phyloP scores from a whole-genome alignment of 1,140 invertebrate species.

The Spodoptera frugiperda region DNA sequence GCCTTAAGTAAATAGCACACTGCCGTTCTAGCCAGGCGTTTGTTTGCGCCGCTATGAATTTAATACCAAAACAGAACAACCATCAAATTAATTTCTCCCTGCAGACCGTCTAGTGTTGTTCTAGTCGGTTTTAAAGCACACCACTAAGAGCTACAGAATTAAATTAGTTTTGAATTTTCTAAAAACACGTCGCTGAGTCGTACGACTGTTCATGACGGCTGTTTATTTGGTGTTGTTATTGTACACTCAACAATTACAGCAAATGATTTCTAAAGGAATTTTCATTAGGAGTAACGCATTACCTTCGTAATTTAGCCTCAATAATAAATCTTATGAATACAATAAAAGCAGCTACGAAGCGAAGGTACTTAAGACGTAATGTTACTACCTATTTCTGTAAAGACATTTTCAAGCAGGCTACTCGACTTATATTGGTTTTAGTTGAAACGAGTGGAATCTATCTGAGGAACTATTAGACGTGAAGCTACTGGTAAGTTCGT shows the following conservation, averaged over 20 bases:
- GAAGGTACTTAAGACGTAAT: not conserved
- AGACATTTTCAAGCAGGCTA: slow-evolving; percentile 18
- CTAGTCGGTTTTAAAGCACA: slow-evolving; percentile 7
- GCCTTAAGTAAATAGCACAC: slow-evolving; percentile 35
- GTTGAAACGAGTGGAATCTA: slow-evolving; percentile 36
- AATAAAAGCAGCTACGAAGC: slow-evolving; percentile 33
- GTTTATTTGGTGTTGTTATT: not conserved
- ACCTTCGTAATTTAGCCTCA: not conserved
- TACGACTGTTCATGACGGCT: not conserved
- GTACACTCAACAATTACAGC: not conserved
- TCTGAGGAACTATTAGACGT: slow-evolving; percentile 45
- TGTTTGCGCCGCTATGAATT: slow-evolving; percentile 40
- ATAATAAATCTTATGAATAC: slow-evolving; percentile 33
- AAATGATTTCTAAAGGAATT: not conserved
- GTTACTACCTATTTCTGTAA: slow-evolving; percentile 1
- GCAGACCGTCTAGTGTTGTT: slow-evolving; percentile 33
- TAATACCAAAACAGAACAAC: slow-evolving; percentile 43
- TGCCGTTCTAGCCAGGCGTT: slow-evolving; percentile 29
- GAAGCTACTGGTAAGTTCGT: slow-evolving; percentile 48
- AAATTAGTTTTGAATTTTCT: slow-evolving; percentile 24
- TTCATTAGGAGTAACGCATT: slow-evolving; percentile 15
- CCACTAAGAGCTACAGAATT: slow-evolving; percentile 9
- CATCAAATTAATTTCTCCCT: slow-evolving; percentile 46
- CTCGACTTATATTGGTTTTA: slow-evolving; percentile 37
- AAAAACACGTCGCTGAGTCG: not conserved